Evolutionary conservation across 2,797 vertebrate species (phyloP).

Genomic region (Ciconia nigra): DNA sequence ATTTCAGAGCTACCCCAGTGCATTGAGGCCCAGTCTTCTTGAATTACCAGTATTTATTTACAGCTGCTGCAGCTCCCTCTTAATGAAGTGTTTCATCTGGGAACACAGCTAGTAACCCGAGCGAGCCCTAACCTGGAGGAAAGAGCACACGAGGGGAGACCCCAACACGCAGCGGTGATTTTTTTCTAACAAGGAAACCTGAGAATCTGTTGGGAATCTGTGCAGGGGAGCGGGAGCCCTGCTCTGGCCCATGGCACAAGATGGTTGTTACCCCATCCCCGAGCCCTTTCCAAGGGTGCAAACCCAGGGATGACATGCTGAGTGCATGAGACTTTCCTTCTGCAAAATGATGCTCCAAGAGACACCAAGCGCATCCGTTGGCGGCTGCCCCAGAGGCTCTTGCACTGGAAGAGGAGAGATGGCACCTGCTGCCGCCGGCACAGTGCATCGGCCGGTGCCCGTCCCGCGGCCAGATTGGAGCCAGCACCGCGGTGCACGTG

Average conservation of each 20-base stretch:
- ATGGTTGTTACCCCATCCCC: neutral
- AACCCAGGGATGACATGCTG: neutral
- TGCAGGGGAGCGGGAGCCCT: neutral
- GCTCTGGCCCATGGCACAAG: accelerated
- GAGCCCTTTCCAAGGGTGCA: neutral
- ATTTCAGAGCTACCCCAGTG: neutral
- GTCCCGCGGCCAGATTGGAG: neutral
- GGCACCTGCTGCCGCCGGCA: neutral
- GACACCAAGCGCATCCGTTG: accelerated
- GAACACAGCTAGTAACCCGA: neutral
- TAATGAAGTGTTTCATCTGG: conserved; percentile 1
- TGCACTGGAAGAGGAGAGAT: neutral
- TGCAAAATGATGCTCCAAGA: neutral
- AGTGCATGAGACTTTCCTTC: neutral
- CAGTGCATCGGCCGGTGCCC: accelerated
- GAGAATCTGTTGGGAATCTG: neutral
- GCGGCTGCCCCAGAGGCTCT: neutral
- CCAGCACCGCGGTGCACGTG: accelerated
- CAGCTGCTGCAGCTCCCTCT: neutral
- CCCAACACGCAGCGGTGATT: neutral
- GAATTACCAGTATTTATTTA: neutral
- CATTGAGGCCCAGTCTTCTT: neutral
- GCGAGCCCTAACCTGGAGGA: neutral
- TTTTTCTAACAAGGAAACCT: neutral
- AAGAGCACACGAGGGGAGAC: accelerated